Percentiles rank a stretch among this genome's conserved stretches.
Evolutionary conservation across 2,888 invertebrate species (phyloP).

Genomic region (Orthosia incerta): DNA sequence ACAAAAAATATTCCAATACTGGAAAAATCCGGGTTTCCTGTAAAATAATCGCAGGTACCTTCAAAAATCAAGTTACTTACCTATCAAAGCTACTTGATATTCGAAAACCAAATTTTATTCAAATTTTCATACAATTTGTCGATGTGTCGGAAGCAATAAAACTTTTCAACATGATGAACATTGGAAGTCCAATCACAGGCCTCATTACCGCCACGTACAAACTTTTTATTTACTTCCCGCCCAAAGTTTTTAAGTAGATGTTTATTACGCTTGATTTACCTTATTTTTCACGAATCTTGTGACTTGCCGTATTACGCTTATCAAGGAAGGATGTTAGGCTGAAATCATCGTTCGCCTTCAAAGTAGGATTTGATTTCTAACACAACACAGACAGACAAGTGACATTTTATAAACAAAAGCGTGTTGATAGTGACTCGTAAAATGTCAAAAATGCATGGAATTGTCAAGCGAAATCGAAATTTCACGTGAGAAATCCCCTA

Average conservation of each 20-base stretch:
- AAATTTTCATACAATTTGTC: constrained; percentile 36
- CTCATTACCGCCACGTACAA: constrained; percentile 52
- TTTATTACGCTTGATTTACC: constrained; percentile 34
- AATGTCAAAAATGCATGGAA: too few relatives aligned
- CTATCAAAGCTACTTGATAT: not conserved
- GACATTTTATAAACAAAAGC: too few relatives aligned
- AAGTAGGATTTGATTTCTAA: not conserved
- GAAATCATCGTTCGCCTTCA: not conserved
- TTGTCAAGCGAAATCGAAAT: too few relatives aligned
- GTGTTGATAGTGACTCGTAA: too few relatives aligned
- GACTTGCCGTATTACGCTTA: not conserved
- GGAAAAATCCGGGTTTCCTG: too few relatives aligned
- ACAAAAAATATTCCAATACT: too few relatives aligned
- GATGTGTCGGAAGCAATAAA: constrained; percentile 53
- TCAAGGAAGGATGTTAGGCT: not conserved
- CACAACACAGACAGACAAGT: not conserved
- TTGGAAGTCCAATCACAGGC: constrained; percentile 58
- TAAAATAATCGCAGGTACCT: too few relatives aligned
- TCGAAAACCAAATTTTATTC: not conserved
- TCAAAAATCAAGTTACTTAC: too few relatives aligned
- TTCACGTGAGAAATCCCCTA: too few relatives aligned
- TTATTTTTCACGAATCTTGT: constrained; percentile 14
- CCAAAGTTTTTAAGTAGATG: constrained; percentile 46
- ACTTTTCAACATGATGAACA: constrained; percentile 45
- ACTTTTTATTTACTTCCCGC: constrained; percentile 54